These are phyloP conservation scores for Micromesistius poutassou DNA, from an alignment of 2,797 vertebrate genomes.

Conservation along the genomic window DNA sequence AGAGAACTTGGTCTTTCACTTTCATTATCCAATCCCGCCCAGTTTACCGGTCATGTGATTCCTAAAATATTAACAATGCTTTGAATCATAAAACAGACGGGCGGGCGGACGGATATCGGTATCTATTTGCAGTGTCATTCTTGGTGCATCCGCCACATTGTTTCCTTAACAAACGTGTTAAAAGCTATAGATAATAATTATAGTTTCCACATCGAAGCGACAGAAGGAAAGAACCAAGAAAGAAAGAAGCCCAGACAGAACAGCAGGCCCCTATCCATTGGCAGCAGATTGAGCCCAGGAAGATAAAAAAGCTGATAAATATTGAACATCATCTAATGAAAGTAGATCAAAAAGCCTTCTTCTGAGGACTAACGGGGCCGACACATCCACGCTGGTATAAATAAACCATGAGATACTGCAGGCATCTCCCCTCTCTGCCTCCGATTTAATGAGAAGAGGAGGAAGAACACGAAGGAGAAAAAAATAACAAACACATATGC, in stretches of 20 bases:
- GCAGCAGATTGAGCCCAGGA: not conserved
- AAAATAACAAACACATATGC: slow-evolving; percentile 2
- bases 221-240: not conserved
- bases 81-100: not conserved
- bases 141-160: not conserved
- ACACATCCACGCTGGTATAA: not conserved
- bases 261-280: not conserved
- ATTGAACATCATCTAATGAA: slow-evolving; percentile 5
- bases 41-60: not conserved
- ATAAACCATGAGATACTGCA: not conserved
- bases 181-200: not conserved
- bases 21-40: not conserved
- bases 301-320: not conserved
- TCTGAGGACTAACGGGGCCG: not conserved
- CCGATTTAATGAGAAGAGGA: not conserved
- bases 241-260: not conserved
- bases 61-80: not conserved
- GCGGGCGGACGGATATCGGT: not conserved
- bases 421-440: not conserved
- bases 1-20: not conserved
- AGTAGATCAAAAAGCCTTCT: slow-evolving; percentile 2
- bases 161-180: not conserved
- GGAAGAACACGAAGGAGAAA: not conserved
- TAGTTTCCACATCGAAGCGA: not conserved
- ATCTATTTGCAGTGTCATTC: not conserved